Base-by-base conservation (phyloP, 2,888 invertebrate genomes). In the Gari tellinella region DNA sequence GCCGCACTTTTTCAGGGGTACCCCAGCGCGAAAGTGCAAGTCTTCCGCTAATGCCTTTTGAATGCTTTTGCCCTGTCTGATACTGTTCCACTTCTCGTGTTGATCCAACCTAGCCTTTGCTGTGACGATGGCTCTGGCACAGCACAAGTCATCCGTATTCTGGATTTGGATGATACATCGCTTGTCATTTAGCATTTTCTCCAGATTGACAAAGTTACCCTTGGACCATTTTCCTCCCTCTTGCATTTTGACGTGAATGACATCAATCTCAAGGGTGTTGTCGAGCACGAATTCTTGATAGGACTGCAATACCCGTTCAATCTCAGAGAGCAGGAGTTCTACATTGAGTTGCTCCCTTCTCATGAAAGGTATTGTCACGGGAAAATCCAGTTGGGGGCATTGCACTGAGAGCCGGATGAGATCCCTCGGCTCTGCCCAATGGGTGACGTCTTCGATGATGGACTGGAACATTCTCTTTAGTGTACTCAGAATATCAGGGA, bases 81-180 rank as follows among this genome's bases (percentile, higher is more conserved):
- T 72, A 17, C 57, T 49, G n/a, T 72, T 46, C 68, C 68, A 72
- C 40, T 72, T 55, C 21, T 38, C 23, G 40, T 72, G 72, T 37
- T 55, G 43, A 26, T 72, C 77, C n/a, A 69, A 12, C 31, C 65
- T 38, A n/a, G 77, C 63, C 38, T 57, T 77, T 10, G 72, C 77
- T 12, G 72, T 77, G 12, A 77, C 69, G 10, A 77, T 45, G n/a
- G 66, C 78, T 41, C 60, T 70, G n/a, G 78, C 67, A 51, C 67
- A 69, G 19, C 67, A 78, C n/a, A 73, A 26, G 15, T 68, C 40
- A 37, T 77, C 72, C 26, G 56, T 10, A 31, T 77, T 77, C 37
- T 61, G 53, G 15, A 77, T 72, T 17, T 48, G 23, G n/a, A 76
- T 55, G 14, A 76, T 43, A 31, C 65, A 41, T 43, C 14, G 23